These are phyloP conservation scores for Aleiodes leptofemur DNA, from an alignment of 2,888 invertebrate species.

Conservation along the genomic window DNA sequence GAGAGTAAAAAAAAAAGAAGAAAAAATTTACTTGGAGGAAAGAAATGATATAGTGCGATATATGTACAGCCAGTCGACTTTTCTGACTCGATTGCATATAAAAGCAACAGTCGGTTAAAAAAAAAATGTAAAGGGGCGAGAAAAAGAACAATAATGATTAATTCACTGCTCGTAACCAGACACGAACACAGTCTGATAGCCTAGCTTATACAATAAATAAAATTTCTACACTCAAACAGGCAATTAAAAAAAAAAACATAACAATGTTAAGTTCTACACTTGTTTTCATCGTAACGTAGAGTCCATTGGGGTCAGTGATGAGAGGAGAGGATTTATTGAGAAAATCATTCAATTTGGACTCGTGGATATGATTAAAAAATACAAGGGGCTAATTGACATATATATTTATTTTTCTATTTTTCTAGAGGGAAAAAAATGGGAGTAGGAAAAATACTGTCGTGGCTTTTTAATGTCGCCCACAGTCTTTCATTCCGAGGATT, in stretches of 20 bases:
- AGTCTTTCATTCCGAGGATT: conserved; percentile 24
- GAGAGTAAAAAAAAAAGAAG: not conserved
- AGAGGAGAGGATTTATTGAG: conserved; percentile 25
- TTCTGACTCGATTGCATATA: not conserved
- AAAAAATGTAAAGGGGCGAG: not conserved
- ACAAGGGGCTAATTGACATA: conserved; percentile 1
- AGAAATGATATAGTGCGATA: conserved; percentile 12
- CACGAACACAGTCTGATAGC: conserved; percentile 27
- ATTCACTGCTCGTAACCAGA: conserved; percentile 19
- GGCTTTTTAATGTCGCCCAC: conserved; percentile 37
- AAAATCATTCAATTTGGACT: conserved; percentile 13
- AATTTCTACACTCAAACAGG: not conserved
- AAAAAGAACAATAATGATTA: conserved; percentile 15
- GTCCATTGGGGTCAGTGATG: conserved; percentile 30
- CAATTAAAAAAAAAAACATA: conserved; percentile 7
- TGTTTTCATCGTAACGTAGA: conserved; percentile 8
- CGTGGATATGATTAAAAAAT: conserved; percentile 4
- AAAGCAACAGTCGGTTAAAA: not conserved
- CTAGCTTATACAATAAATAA: conserved; percentile 31
- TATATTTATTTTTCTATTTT: not conserved
- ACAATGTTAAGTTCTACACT: conserved; percentile 4
- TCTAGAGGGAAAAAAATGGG: not conserved
- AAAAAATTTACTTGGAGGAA: not conserved
- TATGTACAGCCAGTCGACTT: conserved; percentile 2
- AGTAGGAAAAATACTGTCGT: conserved; percentile 43